These are phyloP conservation scores for Actenoides hombroni DNA, from an alignment of 2,113 vertebrate species.

Conservation along the genomic window DNA sequence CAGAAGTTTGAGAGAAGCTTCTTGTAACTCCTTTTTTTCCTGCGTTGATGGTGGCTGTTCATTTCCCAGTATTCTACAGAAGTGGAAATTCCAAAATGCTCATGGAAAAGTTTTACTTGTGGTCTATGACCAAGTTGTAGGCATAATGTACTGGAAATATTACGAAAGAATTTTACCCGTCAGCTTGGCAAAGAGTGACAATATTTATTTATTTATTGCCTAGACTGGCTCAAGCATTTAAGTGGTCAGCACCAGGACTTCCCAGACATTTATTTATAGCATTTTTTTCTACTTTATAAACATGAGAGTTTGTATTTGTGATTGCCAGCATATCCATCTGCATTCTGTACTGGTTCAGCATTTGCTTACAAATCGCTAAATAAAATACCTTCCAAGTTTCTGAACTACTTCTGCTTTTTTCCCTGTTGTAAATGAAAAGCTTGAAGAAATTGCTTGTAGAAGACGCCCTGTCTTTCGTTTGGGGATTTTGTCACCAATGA, in stretches of 20 bases:
- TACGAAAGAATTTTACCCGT: background rate
- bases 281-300: background rate
- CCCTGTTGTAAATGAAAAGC: background rate
- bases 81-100: constrained; percentile 29
- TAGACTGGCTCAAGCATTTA: background rate
- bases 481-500: background rate
- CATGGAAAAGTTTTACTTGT: constrained; percentile 46
- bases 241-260: background rate
- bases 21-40: background rate
- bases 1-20: background rate
- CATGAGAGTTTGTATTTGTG: background rate
- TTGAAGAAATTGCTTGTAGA: background rate
- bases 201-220: constrained; percentile 35
- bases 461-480: background rate
- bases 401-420: background rate
- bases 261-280: background rate
- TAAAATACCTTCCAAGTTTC: background rate
- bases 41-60: background rate
- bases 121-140: constrained; percentile 23
- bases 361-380: background rate
- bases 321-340: background rate
- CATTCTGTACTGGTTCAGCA: background rate
- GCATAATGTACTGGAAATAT: constrained; percentile 40
- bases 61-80: background rate
- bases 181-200: background rate